These are phyloP conservation scores for Anthopleura xanthogrammica DNA, from an alignment of 92 coral and sea anemone species.

Conservation along the genomic window DNA sequence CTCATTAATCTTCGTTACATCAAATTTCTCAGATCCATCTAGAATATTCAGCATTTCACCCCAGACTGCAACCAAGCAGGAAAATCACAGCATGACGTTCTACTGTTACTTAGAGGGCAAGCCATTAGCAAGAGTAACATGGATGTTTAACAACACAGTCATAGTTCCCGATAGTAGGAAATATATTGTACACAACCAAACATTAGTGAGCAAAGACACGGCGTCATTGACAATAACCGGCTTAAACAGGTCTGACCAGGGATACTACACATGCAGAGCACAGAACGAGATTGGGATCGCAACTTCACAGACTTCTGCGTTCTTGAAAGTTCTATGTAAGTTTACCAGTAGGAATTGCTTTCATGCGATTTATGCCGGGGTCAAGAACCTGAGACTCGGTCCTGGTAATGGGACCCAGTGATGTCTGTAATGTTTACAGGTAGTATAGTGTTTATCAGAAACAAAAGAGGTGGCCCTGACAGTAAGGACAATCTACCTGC, in stretches of 20 bases:
- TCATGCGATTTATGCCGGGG: too few species aligned
- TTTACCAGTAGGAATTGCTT: neutral
- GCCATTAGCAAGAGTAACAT: slow-evolving; percentile 26
- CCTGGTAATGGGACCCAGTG: too few species aligned
- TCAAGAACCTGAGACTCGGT: too few species aligned
- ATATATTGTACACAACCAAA: neutral
- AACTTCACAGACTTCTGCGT: neutral
- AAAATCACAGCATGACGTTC: slow-evolving; percentile 9
- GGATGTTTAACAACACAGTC: slow-evolving; percentile 5
- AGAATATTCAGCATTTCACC: slow-evolving; percentile 12
- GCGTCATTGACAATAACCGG: slow-evolving; percentile 23
- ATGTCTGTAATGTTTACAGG: too few species aligned
- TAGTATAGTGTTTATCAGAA: too few species aligned
- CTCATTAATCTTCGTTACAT: neutral
- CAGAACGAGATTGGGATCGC: neutral
- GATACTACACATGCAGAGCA: slow-evolving; percentile 35
- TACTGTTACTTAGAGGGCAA: slow-evolving; percentile 33
- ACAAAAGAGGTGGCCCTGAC: too few species aligned
- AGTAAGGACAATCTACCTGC: too few species aligned
- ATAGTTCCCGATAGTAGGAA: neutral
- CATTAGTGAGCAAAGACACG: neutral
- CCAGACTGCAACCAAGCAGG: slow-evolving; percentile 1
- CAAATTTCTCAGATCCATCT: neutral
- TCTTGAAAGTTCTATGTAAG: neutral
- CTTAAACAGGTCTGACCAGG: slow-evolving; percentile 23